Evolutionary conservation across 2,113 vertebrate genomes (phyloP).

Genomic region (Alethe castanea): DNA sequence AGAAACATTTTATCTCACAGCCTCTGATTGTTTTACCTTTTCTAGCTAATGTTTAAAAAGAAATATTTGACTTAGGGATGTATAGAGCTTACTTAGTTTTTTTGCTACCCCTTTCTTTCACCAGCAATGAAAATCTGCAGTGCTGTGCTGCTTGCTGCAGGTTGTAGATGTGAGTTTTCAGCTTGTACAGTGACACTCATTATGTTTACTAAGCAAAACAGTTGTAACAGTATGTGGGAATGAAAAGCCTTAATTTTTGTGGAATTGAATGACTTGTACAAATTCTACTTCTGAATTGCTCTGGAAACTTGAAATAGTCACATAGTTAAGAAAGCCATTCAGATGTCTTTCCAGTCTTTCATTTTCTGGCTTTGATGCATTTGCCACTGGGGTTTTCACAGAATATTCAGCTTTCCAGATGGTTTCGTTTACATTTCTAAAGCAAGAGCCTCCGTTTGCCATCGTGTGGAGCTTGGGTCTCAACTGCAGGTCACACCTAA

Average conservation of each 20-base stretch:
- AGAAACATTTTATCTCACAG: not conserved
- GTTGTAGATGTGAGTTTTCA: not conserved
- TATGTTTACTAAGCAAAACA: not conserved
- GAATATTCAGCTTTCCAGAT: constrained; percentile 38
- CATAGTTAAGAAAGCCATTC: constrained; percentile 13
- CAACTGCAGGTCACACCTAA: not conserved
- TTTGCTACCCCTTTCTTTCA: not conserved
- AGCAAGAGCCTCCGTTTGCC: not conserved
- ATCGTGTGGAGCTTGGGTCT: not conserved
- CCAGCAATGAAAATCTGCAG: not conserved
- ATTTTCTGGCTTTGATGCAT: constrained; percentile 39
- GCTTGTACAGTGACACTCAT: not conserved
- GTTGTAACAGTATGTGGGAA: not conserved
- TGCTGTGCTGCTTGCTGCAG: not conserved
- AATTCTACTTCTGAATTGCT: not conserved
- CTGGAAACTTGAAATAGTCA: constrained; percentile 31
- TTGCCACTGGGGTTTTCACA: not conserved
- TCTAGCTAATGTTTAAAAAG: not conserved
- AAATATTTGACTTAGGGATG: not conserved
- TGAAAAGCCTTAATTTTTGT: not conserved
- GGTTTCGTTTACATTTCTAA: constrained; percentile 27
- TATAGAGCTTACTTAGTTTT: not conserved
- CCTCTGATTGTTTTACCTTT: not conserved
- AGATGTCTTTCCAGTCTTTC: constrained; percentile 7
- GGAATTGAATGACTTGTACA: not conserved